Conservation (phyloP, 2,888 invertebrate genomes). For the Ypsolopha sequella region DNA sequence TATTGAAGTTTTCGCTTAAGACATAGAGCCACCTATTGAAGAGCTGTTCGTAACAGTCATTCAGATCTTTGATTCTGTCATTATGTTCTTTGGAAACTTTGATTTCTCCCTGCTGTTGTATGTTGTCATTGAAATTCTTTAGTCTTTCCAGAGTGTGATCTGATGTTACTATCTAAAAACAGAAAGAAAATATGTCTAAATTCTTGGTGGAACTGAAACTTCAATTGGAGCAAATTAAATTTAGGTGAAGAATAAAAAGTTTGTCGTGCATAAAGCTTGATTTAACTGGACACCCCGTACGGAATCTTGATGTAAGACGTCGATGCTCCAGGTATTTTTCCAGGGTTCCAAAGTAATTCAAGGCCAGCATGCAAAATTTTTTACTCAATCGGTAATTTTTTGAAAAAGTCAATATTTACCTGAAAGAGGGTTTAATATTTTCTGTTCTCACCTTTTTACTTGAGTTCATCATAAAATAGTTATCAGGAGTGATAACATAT, state of each 20-base stretch:
- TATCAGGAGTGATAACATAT: conserved; percentile 76
- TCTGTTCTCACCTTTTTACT: conserved; percentile 58
- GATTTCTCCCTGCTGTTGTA: conserved; percentile 54
- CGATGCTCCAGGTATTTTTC: too few species aligned
- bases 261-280: too few species aligned
- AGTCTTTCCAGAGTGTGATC: conserved; percentile 83
- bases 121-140: conserved; percentile 75
- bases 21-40: conserved; percentile 82
- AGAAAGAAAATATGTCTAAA: too few species aligned
- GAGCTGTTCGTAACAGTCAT: conserved; percentile 65
- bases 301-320: too few species aligned
- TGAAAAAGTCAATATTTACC: too few species aligned
- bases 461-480: conserved; percentile 76
- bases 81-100: conserved; percentile 73
- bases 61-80: conserved; percentile 64
- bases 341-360: too few species aligned
- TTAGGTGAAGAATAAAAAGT: neutral
- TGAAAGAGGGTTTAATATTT: too few species aligned
- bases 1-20: conserved; percentile 85
- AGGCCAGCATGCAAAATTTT: too few species aligned
- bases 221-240: too few species aligned
- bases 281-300: too few species aligned
- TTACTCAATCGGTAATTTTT: too few species aligned
- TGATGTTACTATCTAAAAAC: conserved; percentile 74
- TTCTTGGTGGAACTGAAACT: neutral